A percentile compares a stretch with the other conserved stretches of the same genome.
phyloP scores from a whole-genome alignment of 2,888 invertebrate species.

The Hydrotaea cyrtoneurina region DNA sequence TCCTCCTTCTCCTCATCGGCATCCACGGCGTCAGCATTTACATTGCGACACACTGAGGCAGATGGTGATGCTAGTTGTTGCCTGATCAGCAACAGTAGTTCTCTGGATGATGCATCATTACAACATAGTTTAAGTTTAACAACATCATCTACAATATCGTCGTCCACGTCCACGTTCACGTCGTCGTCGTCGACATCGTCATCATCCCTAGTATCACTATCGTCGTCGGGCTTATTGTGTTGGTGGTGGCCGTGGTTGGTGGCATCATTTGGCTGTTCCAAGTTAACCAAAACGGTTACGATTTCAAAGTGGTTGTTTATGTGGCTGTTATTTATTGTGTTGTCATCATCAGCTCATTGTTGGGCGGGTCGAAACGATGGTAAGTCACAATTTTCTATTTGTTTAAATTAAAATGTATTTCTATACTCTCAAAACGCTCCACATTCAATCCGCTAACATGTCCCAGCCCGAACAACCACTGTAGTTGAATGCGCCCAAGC shows the following conservation, averaged over 20 bases:
- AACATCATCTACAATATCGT: conserved; percentile 34
- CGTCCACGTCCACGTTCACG: too few relatives aligned
- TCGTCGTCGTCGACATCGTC: conserved; percentile 13
- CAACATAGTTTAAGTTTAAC: not conserved
- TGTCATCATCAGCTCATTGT: conserved; percentile 77
- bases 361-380: conserved; percentile 79
- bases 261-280: conserved; percentile 56
- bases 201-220: not conserved
- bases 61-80: conserved; percentile 3
- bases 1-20: not conserved
- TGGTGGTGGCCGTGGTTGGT: conserved; percentile 18
- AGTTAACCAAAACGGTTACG: conserved; percentile 61
- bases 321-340: conserved; percentile 73
- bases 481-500: too few relatives aligned
- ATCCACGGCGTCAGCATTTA: not conserved
- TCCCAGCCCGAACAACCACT: too few relatives aligned
- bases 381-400: conserved; percentile 70
- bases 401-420: too few relatives aligned
- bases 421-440: too few relatives aligned
- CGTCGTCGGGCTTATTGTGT: not conserved
- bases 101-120: not conserved
- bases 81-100: conserved; percentile 28
- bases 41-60: not conserved
- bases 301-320: conserved; percentile 67
- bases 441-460: too few relatives aligned